Evolutionary conservation across 2,888 invertebrate species (phyloP).

Genomic region (Girardia tigrina): DNA sequence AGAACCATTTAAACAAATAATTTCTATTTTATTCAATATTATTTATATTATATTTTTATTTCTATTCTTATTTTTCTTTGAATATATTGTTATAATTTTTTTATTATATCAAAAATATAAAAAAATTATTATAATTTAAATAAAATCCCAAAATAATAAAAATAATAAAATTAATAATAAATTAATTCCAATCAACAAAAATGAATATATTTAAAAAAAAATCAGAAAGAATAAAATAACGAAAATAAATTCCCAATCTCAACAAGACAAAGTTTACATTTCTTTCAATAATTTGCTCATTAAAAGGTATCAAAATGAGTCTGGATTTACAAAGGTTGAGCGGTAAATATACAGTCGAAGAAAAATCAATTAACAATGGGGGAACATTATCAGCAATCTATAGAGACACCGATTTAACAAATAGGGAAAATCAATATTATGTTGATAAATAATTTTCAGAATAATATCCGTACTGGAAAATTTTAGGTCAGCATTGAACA

Average conservation of each 20-base stretch:
- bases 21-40: too few species aligned
- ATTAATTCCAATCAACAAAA: background rate
- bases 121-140: background rate
- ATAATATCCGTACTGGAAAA: conserved; percentile 6
- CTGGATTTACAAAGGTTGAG: background rate
- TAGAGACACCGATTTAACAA: conserved; percentile 15
- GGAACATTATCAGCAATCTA: conserved; percentile 12
- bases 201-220: background rate
- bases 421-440: conserved; percentile 20
- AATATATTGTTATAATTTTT: too few species aligned
- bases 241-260: too few species aligned
- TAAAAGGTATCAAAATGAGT: background rate
- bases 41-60: too few species aligned
- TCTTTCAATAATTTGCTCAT: background rate
- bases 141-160: background rate
- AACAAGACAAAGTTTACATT: background rate
- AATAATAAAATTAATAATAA: too few species aligned
- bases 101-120: too few species aligned
- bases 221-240: background rate
- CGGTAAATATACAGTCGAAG: conserved; percentile 10
- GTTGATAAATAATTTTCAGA: conserved; percentile 3
- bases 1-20: too few species aligned
- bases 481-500: conserved; percentile 23
- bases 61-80: too few species aligned
- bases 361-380: conserved; percentile 13